These are phyloP conservation scores for Spilarctia lutea DNA, from an alignment of 2,888 invertebrate genomes.

Conservation along the genomic window DNA sequence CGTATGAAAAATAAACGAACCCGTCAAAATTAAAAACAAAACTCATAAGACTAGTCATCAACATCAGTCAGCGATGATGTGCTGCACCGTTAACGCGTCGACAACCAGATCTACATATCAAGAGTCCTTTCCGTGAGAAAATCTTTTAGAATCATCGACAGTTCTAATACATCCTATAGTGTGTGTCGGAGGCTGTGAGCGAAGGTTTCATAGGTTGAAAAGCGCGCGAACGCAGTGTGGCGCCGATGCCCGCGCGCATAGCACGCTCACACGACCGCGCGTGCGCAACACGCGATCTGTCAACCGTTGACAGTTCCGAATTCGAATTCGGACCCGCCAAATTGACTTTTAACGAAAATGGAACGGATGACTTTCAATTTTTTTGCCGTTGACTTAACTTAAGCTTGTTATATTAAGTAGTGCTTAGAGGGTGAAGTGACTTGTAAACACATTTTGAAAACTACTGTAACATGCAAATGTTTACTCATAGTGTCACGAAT, in stretches of 20 bases:
- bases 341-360: constrained; percentile 65
- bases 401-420: constrained; percentile 31
- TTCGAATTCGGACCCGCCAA: constrained; percentile 61
- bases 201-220: constrained; percentile 82
- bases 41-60: constrained; percentile 71
- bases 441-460: constrained; percentile 32
- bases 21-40: constrained; percentile 77
- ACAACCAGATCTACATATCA: constrained; percentile 68
- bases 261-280: constrained; percentile 81
- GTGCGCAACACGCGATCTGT: constrained; percentile 71
- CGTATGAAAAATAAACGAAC: constrained; percentile 71
- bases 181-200: constrained; percentile 73
- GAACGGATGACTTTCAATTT: constrained; percentile 66
- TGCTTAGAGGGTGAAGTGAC: constrained; percentile 52
- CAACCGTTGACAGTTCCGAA: constrained; percentile 74
- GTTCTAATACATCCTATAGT: constrained; percentile 73
- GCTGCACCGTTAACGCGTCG: constrained; percentile 67
- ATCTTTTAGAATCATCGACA: constrained; percentile 71
- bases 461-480: constrained; percentile 48
- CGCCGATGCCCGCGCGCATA: constrained; percentile 82
- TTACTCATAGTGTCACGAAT: constrained; percentile 72
- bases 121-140: constrained; percentile 81
- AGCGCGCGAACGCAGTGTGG: constrained; percentile 86
- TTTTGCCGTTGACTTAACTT: constrained; percentile 65
- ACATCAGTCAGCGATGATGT: constrained; percentile 74